Conservation (phyloP, 2,797 vertebrate genomes). For the Hyperoplus immaculatus region DNA sequence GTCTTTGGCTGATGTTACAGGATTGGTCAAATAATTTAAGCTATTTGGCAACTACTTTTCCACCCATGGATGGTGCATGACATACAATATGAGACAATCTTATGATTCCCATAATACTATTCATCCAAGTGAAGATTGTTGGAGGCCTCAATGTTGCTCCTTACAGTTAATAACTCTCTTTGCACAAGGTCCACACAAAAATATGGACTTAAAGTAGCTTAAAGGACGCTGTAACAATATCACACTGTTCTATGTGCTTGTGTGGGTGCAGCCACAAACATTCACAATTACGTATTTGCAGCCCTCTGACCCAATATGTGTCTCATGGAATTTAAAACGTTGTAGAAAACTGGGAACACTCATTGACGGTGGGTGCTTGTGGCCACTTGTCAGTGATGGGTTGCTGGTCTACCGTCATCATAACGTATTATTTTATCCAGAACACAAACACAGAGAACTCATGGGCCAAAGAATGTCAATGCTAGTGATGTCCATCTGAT, state of each 20-base stretch:
- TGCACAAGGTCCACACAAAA: no score
- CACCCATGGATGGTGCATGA: not conserved
- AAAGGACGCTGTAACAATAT: not conserved
- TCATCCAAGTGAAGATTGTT: no score
- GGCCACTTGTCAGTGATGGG: no score
- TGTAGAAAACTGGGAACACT: not conserved
- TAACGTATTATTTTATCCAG: not conserved
- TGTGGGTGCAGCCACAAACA: not conserved
- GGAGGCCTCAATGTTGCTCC: no score
- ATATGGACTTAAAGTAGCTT: not conserved
- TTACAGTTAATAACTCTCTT: no score
- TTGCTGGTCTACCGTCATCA: not conserved
- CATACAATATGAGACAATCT: not conserved
- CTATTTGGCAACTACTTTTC: slow-evolving; percentile 1
- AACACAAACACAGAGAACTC: not conserved
- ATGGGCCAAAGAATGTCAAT: no score
- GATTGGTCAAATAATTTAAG: not conserved
- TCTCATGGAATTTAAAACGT: not conserved
- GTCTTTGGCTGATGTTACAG: no score
- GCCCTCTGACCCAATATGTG: not conserved
- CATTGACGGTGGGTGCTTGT: not conserved
- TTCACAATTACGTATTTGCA: not conserved
- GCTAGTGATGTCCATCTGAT: no score
- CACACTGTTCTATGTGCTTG: not conserved
- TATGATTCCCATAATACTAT: no score